Evolutionary conservation across 2,888 invertebrate genomes (phyloP).

Genomic region (Orchestes rusci): DNA sequence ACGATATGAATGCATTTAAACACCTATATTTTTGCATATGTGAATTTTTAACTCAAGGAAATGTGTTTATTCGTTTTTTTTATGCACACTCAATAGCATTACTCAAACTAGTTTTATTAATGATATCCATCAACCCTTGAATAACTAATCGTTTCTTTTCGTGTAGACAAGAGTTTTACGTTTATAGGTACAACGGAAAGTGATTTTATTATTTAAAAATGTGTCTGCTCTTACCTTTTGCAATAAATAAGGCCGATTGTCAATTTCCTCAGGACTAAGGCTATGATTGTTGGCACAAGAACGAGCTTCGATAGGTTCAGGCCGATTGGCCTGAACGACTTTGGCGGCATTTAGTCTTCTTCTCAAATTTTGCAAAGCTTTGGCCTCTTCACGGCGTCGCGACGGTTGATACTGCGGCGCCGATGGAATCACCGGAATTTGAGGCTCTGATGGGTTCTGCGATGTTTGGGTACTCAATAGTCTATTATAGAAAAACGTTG

Average conservation of each 20-base stretch:
- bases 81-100: too few relatives aligned
- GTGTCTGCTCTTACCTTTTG: slow-evolving; percentile 49
- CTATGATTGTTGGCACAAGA: slow-evolving; percentile 34
- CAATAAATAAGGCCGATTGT: slow-evolving; percentile 58
- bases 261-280: slow-evolving; percentile 47
- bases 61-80: too few relatives aligned
- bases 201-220: too few relatives aligned
- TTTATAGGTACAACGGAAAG: too few relatives aligned
- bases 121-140: too few relatives aligned
- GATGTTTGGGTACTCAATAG: background rate
- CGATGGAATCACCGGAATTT: slow-evolving; percentile 40
- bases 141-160: too few relatives aligned
- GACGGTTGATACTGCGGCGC: slow-evolving; percentile 53
- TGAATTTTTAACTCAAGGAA: too few relatives aligned
- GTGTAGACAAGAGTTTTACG: too few relatives aligned
- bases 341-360: slow-evolving; percentile 55
- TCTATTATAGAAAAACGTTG: too few relatives aligned
- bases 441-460: slow-evolving; percentile 32
- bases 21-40: too few relatives aligned
- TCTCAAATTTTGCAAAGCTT: slow-evolving; percentile 61
- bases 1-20: too few relatives aligned
- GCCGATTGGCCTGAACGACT: slow-evolving; percentile 49
- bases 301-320: slow-evolving; percentile 37
- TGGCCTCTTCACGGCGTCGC: slow-evolving; percentile 59
- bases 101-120: too few relatives aligned